Base-by-base conservation (phyloP, 2,113 vertebrate genomes). In the Hippocampus abdominalis region DNA sequence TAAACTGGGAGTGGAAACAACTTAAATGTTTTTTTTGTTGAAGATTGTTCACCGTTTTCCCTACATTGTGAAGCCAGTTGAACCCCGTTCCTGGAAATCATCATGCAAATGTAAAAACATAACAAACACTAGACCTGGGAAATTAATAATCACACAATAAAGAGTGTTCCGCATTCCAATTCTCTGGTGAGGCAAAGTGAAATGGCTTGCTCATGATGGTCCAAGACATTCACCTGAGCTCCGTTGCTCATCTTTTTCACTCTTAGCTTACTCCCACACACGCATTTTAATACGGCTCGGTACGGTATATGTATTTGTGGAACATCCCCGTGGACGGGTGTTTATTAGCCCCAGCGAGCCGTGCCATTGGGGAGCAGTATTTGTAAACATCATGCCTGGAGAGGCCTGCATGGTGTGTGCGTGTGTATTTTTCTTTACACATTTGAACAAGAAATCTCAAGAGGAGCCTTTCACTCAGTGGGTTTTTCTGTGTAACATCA, bases 341-440 rank as follows among this genome's bases (percentile, higher is more conserved):
- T 84, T 82, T 86, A 84, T 84, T 84, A 77, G 66, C 73, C 32
- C 70, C 80, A 81, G 81, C 81, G 74, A 79, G 71, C 76, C 49
- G 42, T 51, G 78, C 84, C 90, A 86, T 89, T 78, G 42, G 89
- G 90, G 90, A 91, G 71, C 70, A 51, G 73, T 82, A 71, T 90
- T 74, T 85, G 88, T 91, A 92, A 91, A 92, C 89, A 92, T 68
- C 44, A 56, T 73, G 88, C 88, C 84, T 83, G 76, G 66, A 84
- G 86, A 86, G 73, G 76, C 76, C 73, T 76, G 53, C 68, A 46
- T 77, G 44, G 6, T 66, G 66, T 64, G 68, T 72, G 32, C 39
- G 32, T 74, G 61, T 54, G 20, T 68, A 77, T 79, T 63, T 73
- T 68, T 42, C 66, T 74, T 66, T 39, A 66, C 48, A 53, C 42